Evolutionary conservation across 2,797 vertebrate species (phyloP).

Genomic region (Rhyacichthys aspro): DNA sequence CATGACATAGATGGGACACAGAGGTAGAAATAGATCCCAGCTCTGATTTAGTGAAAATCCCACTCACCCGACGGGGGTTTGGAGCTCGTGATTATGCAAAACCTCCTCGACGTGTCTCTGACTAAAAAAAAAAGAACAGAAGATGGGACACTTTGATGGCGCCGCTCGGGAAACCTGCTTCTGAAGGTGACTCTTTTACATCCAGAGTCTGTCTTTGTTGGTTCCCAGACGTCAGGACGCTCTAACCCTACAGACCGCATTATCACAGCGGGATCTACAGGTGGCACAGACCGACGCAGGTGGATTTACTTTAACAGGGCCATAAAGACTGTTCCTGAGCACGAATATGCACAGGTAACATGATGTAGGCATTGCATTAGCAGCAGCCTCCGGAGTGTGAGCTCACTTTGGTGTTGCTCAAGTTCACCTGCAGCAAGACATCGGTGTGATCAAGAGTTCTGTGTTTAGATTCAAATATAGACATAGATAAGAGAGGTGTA

Average conservation of each 20-base stretch:
- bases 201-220: slow-evolving; percentile 19
- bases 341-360: neutral
- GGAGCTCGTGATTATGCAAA: slow-evolving; percentile 54
- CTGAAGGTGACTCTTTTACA: slow-evolving; percentile 54
- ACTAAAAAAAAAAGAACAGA: slow-evolving; percentile 38
- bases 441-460: no score
- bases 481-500: no score
- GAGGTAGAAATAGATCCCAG: slow-evolving; percentile 41
- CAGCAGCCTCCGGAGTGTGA: no score
- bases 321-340: neutral
- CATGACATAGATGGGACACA: slow-evolving; percentile 16
- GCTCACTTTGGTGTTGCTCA: no score
- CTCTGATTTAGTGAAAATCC: slow-evolving; percentile 48
- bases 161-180: slow-evolving; percentile 42
- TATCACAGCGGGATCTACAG: slow-evolving; percentile 6
- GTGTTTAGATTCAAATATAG: no score
- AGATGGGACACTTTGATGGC: slow-evolving; percentile 51
- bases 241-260: slow-evolving; percentile 15
- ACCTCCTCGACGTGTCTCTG: slow-evolving; percentile 46
- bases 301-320: slow-evolving; percentile 12
- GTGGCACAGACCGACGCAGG: slow-evolving; percentile 1
- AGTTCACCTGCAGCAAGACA: no score
- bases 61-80: slow-evolving; percentile 13
- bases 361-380: no score
- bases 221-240: neutral